These are phyloP conservation scores for Nysson spinosus DNA, from an alignment of 2,888 invertebrate genomes.

Conservation along the genomic window DNA sequence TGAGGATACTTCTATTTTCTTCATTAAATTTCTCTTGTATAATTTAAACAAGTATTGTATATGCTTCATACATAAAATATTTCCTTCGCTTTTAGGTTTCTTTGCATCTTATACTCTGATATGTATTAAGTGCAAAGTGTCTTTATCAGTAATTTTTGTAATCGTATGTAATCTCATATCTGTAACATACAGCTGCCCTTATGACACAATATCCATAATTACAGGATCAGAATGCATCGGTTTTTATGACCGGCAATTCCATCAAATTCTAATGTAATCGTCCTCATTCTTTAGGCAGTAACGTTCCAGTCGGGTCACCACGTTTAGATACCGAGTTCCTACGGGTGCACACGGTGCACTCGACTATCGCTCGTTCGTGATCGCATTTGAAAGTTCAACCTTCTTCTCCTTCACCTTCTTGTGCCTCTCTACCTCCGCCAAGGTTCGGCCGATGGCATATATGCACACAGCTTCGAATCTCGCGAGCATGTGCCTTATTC, in stretches of 20 bases:
- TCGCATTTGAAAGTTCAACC: slow-evolving; percentile 26
- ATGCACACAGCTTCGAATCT: not conserved
- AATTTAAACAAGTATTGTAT: no score
- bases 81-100: no score
- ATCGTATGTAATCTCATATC: no score
- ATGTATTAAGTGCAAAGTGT: no score
- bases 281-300: slow-evolving; percentile 1
- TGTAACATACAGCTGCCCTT: no score
- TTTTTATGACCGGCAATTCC: no score
- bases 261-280: not conserved
- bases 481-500: slow-evolving; percentile 4
- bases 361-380: slow-evolving; percentile 13
- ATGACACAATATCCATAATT: no score
- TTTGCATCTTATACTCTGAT: no score
- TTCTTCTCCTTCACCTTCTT: not conserved
- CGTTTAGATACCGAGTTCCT: not conserved
- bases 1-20: not conserved
- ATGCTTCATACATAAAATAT: no score
- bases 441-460: not conserved
- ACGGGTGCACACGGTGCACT: slow-evolving; percentile 2
- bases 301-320: slow-evolving; percentile 5
- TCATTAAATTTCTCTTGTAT: no score
- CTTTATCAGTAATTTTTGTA: no score
- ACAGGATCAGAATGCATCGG: no score
- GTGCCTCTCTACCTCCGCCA: not conserved